Evolutionary conservation across 2,113 vertebrate genomes (phyloP).

Genomic region (Sclerurus mexicanus): DNA sequence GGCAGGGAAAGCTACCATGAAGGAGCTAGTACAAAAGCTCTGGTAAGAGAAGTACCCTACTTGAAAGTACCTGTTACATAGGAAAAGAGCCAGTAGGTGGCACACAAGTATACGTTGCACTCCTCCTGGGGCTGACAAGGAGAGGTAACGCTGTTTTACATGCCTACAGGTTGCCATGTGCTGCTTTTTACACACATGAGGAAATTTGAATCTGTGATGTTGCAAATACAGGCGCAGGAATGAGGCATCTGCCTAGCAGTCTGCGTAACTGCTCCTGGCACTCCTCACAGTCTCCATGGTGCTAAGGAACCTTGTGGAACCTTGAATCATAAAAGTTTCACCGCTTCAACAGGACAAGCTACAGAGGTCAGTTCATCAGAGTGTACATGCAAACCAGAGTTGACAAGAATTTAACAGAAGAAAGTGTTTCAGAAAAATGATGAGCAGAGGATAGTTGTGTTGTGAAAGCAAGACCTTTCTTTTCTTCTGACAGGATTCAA

Average conservation of each 20-base stretch:
- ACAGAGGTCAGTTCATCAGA: background rate
- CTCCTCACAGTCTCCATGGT: background rate
- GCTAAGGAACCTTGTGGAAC: background rate
- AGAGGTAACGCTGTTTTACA: no score
- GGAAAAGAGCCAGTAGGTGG: background rate
- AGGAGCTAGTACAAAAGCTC: background rate
- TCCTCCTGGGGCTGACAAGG: background rate
- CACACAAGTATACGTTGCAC: background rate
- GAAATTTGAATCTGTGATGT: background rate
- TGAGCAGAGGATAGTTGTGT: no score
- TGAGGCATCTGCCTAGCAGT: no score
- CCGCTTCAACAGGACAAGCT: background rate
- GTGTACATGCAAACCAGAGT: background rate
- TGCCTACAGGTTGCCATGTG: fast-evolving
- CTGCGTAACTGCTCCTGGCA: background rate
- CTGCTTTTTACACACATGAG: fast-evolving
- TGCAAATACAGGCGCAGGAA: background rate
- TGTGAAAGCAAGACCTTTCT: background rate
- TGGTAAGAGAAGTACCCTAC: background rate
- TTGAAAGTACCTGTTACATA: background rate
- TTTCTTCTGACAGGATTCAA: background rate
- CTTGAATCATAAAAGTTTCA: background rate
- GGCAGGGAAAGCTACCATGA: background rate
- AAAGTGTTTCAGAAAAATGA: background rate
- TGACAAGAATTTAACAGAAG: background rate